Evolutionary conservation across 2,888 invertebrate genomes (phyloP), one percentile per base, ranked within the genome.

Genomic region (Chrysolina haemoptera): DNA sequence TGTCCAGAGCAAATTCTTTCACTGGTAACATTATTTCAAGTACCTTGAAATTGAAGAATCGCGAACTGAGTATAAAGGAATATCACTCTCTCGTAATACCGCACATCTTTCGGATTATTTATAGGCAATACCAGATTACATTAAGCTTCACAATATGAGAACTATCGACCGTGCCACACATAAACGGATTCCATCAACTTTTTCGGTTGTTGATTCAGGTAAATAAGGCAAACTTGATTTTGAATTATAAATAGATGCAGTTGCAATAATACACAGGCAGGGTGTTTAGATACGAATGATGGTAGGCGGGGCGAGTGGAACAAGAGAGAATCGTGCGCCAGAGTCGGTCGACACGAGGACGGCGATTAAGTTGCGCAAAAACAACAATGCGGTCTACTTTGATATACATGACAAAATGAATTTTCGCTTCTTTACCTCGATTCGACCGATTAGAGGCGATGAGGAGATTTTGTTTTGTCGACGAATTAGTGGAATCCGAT

Each of bases 281-380:
- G 71, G 68, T 74, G 74, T 78, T 76, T 73, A 69, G 74, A 76
- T 73, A 70, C 55, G 83, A 84, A 83, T 84, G 84, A 83, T 79
- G 80, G 84, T 79, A 80, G 83, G 83, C 82, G 83, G 84, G 74
- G 80, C 79, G 74, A 81, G 73, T 70, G 78, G 79, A 78, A 81
- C 80, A 79, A 81, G 81, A 83, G 79, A 79, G 79, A 27, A 70
- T 79, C 83, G 82, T 85, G 86, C 86, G 85, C 85, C 78, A 81
- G 83, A 82, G 83, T 82, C 82, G 79, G 46, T 18, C 27, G 35
- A 83, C 83, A 83, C 83, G 83, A 83, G 83, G 84, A 81, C 78
- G 77, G 76, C 68, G 77, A 80, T 80, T 78, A 82, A 83, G 83
- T 84, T 85, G 84, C 85, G 84, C 84, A 82, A 83, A 80, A 78